Percentiles rank a stretch among this genome's conserved stretches.
phyloP scores from a whole-genome alignment of 2,888 invertebrate genomes.

The Ypsolopha sequella region DNA sequence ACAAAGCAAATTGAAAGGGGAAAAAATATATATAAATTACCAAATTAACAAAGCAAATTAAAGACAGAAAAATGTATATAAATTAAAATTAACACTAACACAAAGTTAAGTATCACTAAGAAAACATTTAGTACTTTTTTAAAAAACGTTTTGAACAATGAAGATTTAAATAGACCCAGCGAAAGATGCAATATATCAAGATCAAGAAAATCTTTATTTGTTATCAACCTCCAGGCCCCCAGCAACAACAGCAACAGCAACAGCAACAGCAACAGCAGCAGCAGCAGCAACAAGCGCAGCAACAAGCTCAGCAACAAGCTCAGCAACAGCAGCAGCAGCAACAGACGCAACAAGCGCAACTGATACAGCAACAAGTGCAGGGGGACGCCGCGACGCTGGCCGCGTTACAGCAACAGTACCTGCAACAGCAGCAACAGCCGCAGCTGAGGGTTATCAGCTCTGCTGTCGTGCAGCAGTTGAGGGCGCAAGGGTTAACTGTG shows the following conservation, averaged over 20 bases:
- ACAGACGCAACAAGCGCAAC: constrained; percentile 47
- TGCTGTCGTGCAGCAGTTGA: constrained; percentile 69
- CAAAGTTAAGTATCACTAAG: no score
- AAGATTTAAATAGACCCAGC: no score
- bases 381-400: constrained; percentile 59
- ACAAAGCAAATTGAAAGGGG: no score
- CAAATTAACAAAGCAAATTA: no score
- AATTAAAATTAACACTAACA: no score
- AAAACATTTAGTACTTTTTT: no score
- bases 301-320: constrained; percentile 29
- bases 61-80: no score
- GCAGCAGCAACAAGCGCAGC: constrained; percentile 26
- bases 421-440: constrained; percentile 64
- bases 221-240: constrained; percentile 4
- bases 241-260: constrained; percentile 26
- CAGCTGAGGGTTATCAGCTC: constrained; percentile 72
- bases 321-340: constrained; percentile 49
- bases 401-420: constrained; percentile 59
- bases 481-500: constrained; percentile 64
- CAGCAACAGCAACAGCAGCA: constrained; percentile 29
- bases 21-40: no score
- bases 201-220: no score
- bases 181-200: no score
- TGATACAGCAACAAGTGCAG: constrained; percentile 36
- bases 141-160: no score